A percentile compares a stretch with the other conserved stretches of the same genome.
phyloP scores from a whole-genome alignment of 1,140 invertebrate species.

The Drosophila bipectinata region DNA sequence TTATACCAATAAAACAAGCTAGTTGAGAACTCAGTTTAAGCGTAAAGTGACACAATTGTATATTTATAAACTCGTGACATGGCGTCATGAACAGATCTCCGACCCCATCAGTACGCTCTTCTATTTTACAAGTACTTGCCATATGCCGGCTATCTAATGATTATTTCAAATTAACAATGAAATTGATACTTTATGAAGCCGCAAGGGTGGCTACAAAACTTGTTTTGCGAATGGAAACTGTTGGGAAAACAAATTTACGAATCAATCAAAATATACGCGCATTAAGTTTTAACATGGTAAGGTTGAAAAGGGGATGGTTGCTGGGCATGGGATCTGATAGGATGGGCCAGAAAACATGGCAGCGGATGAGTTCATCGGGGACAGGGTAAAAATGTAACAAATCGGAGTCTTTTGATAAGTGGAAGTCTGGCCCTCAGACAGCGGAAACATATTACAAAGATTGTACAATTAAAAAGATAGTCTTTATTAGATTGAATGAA shows the following conservation, averaged over 20 bases:
- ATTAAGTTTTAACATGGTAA: slow-evolving; percentile 68
- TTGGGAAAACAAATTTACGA: slow-evolving; percentile 73
- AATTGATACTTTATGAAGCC: slow-evolving; percentile 68
- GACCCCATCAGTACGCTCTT: not conserved
- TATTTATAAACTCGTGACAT: not conserved
- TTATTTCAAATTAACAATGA: slow-evolving; percentile 53
- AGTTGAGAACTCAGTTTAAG: not conserved
- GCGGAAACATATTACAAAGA: not conserved
- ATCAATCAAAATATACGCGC: slow-evolving; percentile 81
- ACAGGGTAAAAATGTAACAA: slow-evolving; percentile 18
- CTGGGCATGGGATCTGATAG: slow-evolving; percentile 13
- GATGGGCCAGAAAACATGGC: slow-evolving; percentile 36
- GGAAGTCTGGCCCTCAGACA: not conserved
- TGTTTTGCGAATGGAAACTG: slow-evolving; percentile 47
- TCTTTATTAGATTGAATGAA: not conserved
- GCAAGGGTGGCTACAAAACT: slow-evolving; percentile 31
- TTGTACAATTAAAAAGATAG: slow-evolving; percentile 1
- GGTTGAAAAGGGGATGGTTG: slow-evolving; percentile 50
- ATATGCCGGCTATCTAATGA: slow-evolving; percentile 22
- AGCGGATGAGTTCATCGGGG: slow-evolving; percentile 43
- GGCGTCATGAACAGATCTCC: too few species aligned
- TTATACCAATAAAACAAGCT: not conserved
- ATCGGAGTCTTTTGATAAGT: slow-evolving; percentile 15
- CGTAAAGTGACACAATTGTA: not conserved
- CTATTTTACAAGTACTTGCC: slow-evolving; percentile 4